These are phyloP conservation scores for Tinamus major DNA, from an alignment of 2,797 vertebrate genomes.

Conservation along the genomic window DNA sequence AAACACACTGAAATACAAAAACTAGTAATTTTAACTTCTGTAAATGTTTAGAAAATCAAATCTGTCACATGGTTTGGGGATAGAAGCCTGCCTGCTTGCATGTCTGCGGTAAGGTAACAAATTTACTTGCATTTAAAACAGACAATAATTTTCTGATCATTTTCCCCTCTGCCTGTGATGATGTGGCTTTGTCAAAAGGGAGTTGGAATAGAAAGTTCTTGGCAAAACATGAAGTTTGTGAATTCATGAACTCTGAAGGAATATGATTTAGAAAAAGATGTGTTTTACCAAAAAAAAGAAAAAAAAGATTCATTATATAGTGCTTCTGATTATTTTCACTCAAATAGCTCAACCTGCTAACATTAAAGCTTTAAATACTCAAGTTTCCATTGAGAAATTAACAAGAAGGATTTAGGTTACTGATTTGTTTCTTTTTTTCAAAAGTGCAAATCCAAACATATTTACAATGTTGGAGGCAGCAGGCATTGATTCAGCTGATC, in stretches of 20 bases:
- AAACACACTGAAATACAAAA: not conserved
- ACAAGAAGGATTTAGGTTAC: not conserved
- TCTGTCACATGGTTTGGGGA: not conserved
- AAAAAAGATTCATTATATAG: not conserved
- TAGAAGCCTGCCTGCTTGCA: not conserved
- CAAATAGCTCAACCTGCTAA: not conserved
- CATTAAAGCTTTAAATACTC: not conserved
- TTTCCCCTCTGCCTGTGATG: not conserved
- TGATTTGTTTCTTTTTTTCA: not conserved
- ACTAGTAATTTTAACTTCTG: not conserved
- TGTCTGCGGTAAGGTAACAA: not conserved
- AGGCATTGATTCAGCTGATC: not conserved
- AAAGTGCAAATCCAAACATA: not conserved
- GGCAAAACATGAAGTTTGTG: not conserved
- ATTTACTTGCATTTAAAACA: not conserved
- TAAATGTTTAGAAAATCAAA: not conserved
- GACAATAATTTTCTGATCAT: not conserved
- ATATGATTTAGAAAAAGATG: not conserved
- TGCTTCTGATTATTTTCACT: not conserved
- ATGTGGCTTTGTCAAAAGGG: not conserved
- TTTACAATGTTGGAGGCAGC: not conserved
- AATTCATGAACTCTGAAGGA: not conserved
- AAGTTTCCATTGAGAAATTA: not conserved
- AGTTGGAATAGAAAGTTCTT: not conserved
- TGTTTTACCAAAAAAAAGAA: not conserved